Conservation (phyloP, 2,888 invertebrate species). For the Caenorhabditis sp. region DNA sequence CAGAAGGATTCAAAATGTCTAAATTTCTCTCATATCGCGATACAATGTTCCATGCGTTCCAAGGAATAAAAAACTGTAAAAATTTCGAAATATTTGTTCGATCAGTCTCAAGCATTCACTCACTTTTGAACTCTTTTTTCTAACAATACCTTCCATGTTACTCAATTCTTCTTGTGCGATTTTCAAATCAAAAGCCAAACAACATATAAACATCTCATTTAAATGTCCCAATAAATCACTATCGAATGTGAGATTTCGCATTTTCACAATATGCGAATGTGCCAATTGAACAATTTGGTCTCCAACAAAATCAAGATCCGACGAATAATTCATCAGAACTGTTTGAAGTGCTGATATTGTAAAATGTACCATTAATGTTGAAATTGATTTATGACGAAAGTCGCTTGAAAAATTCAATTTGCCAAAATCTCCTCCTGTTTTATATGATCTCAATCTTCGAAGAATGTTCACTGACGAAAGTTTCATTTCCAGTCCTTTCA, state of each 20-base stretch:
- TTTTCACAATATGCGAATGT: conserved; percentile 16
- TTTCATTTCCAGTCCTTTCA: not conserved
- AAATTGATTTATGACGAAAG: not conserved
- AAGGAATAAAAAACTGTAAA: not conserved
- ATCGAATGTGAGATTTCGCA: conserved; percentile 6
- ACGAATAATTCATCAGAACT: conserved; percentile 12
- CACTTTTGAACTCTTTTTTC: not conserved
- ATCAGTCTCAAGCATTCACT: not conserved
- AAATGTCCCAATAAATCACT: conserved; percentile 5
- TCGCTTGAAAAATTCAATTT: not conserved
- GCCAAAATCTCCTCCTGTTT: not conserved
- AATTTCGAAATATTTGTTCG: not conserved
- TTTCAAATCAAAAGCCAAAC: conserved; percentile 3
- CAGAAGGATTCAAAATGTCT: not conserved
- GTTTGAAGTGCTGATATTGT: conserved; percentile 9
- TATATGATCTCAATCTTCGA: not conserved
- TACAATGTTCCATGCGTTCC: not conserved
- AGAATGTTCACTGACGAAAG: not conserved
- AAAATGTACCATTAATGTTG: not conserved
- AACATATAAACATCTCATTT: conserved; percentile 7
- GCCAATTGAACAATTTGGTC: conserved; percentile 18
- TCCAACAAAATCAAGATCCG: not conserved
- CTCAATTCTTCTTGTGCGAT: conserved; percentile 9
- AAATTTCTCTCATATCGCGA: not conserved
- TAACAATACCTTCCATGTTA: conserved; percentile 5